Base-by-base conservation (phyloP, 1,140 invertebrate species). In the Penaeus chinensis region DNA sequence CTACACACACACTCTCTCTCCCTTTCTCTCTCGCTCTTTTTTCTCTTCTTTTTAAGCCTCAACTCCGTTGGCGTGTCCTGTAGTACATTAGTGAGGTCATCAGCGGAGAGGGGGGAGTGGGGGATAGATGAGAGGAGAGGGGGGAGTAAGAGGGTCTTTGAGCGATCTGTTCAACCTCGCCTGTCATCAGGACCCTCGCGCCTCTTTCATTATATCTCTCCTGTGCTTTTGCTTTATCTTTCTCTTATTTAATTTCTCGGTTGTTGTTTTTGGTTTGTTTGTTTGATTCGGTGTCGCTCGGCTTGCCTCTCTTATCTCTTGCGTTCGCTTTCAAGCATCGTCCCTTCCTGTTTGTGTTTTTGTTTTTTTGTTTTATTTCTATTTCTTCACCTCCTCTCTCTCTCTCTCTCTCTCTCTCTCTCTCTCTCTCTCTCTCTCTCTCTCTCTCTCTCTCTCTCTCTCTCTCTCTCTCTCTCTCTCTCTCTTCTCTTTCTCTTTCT, bases 361-460 rank as follows among this genome's bases (percentile, higher is more conserved):
- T 18, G 8, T 27, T 19, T n/a, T 19, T 27, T 10, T 19, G 8
- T 69, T 19, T 27, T 18, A 10, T 18, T 69, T 18, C 8, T 18
- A 10, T 0, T 69, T 18, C 18, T 19, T 27, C 27, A 0, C 22
- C 18, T 19, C 18, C 27, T 69, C 66, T 69, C 66, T 27, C 27
- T 69, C 66, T 27, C 66, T 69, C 27, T 27, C 27, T 69, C 66
- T 69, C 66, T 27, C 27, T 69, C 66, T n/a, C 66, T 27, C 66
- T 69, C 66, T n/a, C 27, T 27, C 27, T 69, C 66, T n/a, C 66
- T 27, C 66, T 69, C 66, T n/a, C 66, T 27, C 27, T 27, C 27
- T 69, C 27, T 27, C 66, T 27, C 27, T 69, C 66, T n/a, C 66
- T 69, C 27, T 69, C 66, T n/a, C 66, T 69, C 66, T 69, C 27